A percentile compares a stretch with the other conserved stretches of the same genome.
phyloP scores from a whole-genome alignment of 2,113 vertebrate species.

The Hypocryptadius cinnamomeus region DNA sequence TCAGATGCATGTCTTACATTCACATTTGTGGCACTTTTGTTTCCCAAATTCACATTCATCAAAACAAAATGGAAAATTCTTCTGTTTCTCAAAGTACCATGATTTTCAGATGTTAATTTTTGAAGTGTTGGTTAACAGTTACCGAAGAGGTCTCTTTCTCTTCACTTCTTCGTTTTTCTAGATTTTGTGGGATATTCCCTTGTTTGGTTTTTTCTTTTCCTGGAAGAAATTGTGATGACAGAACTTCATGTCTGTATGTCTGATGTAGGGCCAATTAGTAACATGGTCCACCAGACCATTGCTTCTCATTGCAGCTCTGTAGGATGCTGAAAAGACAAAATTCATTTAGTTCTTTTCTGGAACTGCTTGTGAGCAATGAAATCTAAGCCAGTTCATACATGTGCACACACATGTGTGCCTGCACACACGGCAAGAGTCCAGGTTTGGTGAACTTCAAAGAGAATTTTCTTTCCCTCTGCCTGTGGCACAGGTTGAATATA shows the following conservation, averaged over 20 bases:
- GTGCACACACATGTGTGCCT: accelerated
- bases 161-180: not conserved
- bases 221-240: not conserved
- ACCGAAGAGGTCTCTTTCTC: not conserved
- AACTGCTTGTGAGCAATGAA: not conserved
- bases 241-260: not conserved
- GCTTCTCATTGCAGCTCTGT: not conserved
- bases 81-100: not conserved
- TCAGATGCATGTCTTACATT: not conserved
- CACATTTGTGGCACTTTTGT: not conserved
- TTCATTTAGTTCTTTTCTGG: not conserved
- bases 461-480: not conserved
- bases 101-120: not conserved
- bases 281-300: not conserved
- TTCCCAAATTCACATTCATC: not conserved
- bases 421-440: not conserved
- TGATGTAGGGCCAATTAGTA: not conserved
- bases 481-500: not conserved
- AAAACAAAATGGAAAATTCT: not conserved
- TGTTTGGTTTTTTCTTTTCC: not conserved
- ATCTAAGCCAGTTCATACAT: not conserved
- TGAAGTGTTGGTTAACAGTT: not conserved
- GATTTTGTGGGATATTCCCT: not conserved
- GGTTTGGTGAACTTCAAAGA: not conserved
- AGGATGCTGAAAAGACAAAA: not conserved